Conservation (phyloP, 2,888 invertebrate genomes). For the Pollenia amentaria region DNA sequence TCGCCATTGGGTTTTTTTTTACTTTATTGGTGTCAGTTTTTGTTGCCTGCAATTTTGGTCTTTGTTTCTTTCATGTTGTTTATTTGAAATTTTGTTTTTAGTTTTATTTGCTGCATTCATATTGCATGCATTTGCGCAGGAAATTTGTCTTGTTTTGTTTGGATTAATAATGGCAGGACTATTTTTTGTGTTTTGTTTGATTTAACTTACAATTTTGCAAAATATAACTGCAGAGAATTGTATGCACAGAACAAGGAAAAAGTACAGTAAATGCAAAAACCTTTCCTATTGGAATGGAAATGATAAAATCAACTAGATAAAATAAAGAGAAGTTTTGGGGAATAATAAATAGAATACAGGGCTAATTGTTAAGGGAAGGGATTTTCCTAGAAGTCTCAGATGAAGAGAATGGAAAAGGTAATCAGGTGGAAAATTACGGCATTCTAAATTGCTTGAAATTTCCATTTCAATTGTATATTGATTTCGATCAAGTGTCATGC, state of each 20-base stretch:
- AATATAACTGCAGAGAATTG: slow-evolving; percentile 30
- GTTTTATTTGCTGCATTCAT: slow-evolving; percentile 71
- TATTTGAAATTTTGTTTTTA: slow-evolving; percentile 65
- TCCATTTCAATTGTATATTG: no score
- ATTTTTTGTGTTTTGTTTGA: not conserved
- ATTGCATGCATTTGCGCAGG: slow-evolving; percentile 74
- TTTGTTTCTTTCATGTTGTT: slow-evolving; percentile 56
- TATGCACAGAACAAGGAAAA: slow-evolving; percentile 41
- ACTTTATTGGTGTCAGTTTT: slow-evolving; percentile 48
- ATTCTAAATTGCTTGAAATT: no score
- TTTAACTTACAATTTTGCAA: slow-evolving; percentile 32
- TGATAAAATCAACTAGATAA: slow-evolving; percentile 20
- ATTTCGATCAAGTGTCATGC: no score
- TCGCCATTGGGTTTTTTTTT: slow-evolving; percentile 11
- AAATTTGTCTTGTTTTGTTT: slow-evolving; percentile 68
- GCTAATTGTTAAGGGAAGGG: no score
- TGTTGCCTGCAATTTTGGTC: slow-evolving; percentile 47
- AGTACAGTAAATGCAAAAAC: slow-evolving; percentile 61
- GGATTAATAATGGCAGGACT: slow-evolving; percentile 41
- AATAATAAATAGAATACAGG: not conserved
- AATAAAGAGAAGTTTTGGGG: not conserved
- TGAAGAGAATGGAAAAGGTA: no score
- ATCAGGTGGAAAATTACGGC: no score
- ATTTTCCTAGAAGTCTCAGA: no score
- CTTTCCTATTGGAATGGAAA: slow-evolving; percentile 13